Percentiles rank a stretch among this genome's conserved stretches.
Evolutionary conservation across 2,797 vertebrate species (phyloP).

Genomic region (Amblyraja radiata): DNA sequence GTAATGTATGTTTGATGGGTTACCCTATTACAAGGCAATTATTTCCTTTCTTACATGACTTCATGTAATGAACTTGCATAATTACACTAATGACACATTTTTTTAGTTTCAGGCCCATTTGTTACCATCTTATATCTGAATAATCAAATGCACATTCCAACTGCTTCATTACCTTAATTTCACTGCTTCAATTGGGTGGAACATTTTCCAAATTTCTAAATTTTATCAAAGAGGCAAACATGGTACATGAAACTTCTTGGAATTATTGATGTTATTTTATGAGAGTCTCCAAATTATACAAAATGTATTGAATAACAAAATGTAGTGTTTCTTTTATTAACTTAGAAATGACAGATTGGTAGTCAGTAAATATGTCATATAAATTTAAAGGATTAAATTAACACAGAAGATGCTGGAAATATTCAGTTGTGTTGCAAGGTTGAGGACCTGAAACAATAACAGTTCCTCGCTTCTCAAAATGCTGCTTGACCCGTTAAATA

Average conservation of each 20-base stretch:
- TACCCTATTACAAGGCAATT: constrained; percentile 48
- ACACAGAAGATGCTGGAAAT: no score
- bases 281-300: not conserved
- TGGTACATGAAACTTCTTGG: not conserved
- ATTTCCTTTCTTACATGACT: constrained; percentile 49
- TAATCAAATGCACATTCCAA: constrained; percentile 45
- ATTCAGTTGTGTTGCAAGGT: no score
- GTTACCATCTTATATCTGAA: constrained; percentile 47
- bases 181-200: constrained; percentile 42
- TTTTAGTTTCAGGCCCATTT: constrained; percentile 50
- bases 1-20: constrained; percentile 47
- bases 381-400: not conserved
- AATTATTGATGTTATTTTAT: not conserved
- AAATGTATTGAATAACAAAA: not conserved
- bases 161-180: constrained; percentile 52
- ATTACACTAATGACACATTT: constrained; percentile 49
- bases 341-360: not conserved
- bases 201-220: not conserved
- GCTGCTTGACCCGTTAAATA: no score
- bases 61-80: constrained; percentile 54
- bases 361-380: not conserved
- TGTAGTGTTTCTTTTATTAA: no score
- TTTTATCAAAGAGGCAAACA: not conserved
- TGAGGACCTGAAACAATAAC: no score
- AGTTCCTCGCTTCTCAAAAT: no score